Base-by-base conservation (phyloP, 2,113 vertebrate species). In the Synchiropus splendidus region DNA sequence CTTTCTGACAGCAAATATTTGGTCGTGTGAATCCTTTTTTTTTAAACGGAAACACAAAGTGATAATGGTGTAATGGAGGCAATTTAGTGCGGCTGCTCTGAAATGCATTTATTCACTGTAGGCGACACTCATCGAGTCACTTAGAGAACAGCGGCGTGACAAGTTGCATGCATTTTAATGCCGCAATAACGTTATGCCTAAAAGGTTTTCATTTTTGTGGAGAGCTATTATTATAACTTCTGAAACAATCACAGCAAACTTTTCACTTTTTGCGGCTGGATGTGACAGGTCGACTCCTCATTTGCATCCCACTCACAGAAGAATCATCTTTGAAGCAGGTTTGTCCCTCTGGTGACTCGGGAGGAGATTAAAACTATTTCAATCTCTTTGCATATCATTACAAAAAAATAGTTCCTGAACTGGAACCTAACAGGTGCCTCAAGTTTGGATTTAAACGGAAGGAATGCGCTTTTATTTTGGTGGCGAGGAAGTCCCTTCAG, bases 301-400 rank as follows among this genome's bases (percentile, higher is more conserved):
- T 58, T 65, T 31, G 48, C 51, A 48, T 61, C 42, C 36, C n/a
- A 50, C 50, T 56, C 12, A 27, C 21, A 27, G 21, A 27, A 27
- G 21, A 27, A 27, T 8, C 21, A 5, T 27, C 21, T 27, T 27
- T 27, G 8, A 27, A n/a, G n/a, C n/a, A n/a, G n/a, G n/a, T n/a
- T n/a, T n/a, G 21, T 27, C 21, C 21, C 21, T 27, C 21, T 27
- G 4, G 21, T 4, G 21, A 27, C 16, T 12, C 31, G 47, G 27
- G 56, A 64, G 68, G 39, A 4, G 61, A 77, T 79, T 71, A 69
- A 52, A 61, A 70, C 78, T 72, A 71, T 76, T 73, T 61, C 65
- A 78, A 78, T 64, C 70, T 46, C 41, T 67, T 53, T 33, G 15
- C 55, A 58, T 45, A 70, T 72, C 74, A 74, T 72, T 52, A 3